Conservation (phyloP, 2,113 vertebrate species). For the Leptodactylus fuscus region DNA sequence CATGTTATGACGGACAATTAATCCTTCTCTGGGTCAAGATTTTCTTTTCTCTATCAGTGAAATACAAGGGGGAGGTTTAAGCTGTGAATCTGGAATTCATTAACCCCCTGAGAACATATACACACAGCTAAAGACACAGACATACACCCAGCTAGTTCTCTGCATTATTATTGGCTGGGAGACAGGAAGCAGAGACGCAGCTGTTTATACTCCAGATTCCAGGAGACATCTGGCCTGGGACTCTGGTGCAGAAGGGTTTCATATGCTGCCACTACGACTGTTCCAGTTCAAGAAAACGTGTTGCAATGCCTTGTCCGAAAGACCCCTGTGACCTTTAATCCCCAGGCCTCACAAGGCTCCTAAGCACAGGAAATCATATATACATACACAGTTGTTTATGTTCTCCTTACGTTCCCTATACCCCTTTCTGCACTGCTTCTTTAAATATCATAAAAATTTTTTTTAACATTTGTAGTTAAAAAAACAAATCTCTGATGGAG, state of each 20-base stretch:
- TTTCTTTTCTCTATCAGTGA: slow-evolving; percentile 20
- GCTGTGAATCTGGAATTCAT: slow-evolving; percentile 50
- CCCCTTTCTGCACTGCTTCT: neutral
- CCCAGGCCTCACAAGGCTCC: neutral
- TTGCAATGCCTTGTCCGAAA: slow-evolving; percentile 44
- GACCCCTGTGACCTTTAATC: slow-evolving; percentile 40
- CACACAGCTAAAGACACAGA: slow-evolving; percentile 47
- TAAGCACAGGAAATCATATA: slow-evolving; percentile 50
- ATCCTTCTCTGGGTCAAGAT: slow-evolving; percentile 29
- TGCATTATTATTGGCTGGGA: slow-evolving; percentile 56
- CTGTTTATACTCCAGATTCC: slow-evolving; percentile 58
- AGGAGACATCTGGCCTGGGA: slow-evolving; percentile 55
- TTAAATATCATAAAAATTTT: neutral
- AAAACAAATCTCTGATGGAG: neutral
- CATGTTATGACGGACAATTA: slow-evolving; percentile 20
- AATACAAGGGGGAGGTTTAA: slow-evolving; percentile 17
- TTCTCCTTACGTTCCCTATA: neutral
- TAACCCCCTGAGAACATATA: slow-evolving; percentile 46
- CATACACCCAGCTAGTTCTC: neutral
- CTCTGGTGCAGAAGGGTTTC: slow-evolving; percentile 36
- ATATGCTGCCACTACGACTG: slow-evolving; percentile 31
- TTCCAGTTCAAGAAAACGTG: slow-evolving; percentile 39
- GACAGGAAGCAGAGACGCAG: slow-evolving; percentile 47
- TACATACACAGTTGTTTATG: slow-evolving; percentile 19
- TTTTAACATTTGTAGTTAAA: no score